Evolutionary conservation across 2,797 vertebrate genomes (phyloP).

Genomic region (Gambelia wislizenii): DNA sequence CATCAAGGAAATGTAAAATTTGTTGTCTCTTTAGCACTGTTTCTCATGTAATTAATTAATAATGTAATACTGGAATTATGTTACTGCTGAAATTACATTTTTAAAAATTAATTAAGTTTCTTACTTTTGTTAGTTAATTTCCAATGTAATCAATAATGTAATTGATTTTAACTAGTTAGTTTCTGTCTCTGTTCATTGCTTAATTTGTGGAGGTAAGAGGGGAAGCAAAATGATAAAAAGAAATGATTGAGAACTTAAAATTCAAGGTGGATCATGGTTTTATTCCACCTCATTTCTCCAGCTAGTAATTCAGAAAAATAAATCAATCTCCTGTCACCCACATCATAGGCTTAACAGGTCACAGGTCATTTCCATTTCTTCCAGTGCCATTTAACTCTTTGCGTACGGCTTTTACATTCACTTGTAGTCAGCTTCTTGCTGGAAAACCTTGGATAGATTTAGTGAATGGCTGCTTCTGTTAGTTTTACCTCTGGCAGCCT

Average conservation of each 20-base stretch:
- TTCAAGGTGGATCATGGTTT: neutral
- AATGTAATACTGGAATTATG: too few species aligned
- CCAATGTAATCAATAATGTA: too few species aligned
- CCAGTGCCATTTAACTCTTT: neutral
- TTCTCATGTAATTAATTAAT: too few species aligned
- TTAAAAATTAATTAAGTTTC: too few species aligned
- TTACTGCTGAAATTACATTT: too few species aligned
- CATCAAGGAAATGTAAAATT: too few species aligned
- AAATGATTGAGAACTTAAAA: neutral
- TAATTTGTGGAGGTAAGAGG: neutral
- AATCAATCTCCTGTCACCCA: neutral
- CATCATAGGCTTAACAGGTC: neutral
- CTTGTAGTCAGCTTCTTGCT: neutral
- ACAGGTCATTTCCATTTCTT: neutral
- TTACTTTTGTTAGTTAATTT: too few species aligned
- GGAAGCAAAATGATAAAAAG: neutral
- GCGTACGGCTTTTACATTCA: neutral
- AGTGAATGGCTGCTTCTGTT: neutral
- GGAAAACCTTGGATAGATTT: neutral
- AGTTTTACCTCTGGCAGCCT: neutral
- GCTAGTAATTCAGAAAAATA: neutral
- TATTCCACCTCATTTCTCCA: neutral
- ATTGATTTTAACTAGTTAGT: too few species aligned
- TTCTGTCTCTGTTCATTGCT: neutral
- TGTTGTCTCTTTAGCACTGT: too few species aligned